These are phyloP conservation scores for Aleiodes testaceus DNA, from an alignment of 2,888 invertebrate genomes.

Conservation along the genomic window DNA sequence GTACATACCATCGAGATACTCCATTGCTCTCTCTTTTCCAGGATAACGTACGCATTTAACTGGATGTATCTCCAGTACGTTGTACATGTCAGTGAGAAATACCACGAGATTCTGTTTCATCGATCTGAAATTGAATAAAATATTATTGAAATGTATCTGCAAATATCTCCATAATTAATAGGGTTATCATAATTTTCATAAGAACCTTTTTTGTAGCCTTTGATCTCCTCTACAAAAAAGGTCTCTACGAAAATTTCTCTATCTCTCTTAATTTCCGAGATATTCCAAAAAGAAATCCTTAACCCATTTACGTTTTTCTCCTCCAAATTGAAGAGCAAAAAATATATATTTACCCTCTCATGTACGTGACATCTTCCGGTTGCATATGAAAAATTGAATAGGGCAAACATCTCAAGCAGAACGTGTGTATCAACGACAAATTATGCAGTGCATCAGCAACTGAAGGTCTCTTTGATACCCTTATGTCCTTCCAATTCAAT, in stretches of 20 bases:
- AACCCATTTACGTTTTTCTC: background rate
- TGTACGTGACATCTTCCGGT: slow-evolving; percentile 96
- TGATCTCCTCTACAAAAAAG: too few relatives aligned
- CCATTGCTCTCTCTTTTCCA: slow-evolving; percentile 78
- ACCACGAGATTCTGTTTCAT: slow-evolving; percentile 94
- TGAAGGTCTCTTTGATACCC: slow-evolving; percentile 79
- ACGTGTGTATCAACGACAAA: slow-evolving; percentile 89
- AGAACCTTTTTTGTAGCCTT: too few relatives aligned
- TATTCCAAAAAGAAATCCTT: background rate
- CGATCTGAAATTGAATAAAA: slow-evolving; percentile 77
- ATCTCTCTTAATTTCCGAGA: too few relatives aligned
- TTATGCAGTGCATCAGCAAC: slow-evolving; percentile 94
- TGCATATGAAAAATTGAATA: slow-evolving; percentile 93
- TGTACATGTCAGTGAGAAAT: slow-evolving; percentile 94
- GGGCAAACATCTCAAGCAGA: slow-evolving; percentile 89
- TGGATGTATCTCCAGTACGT: slow-evolving; percentile 93
- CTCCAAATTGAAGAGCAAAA: background rate
- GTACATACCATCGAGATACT: slow-evolving; percentile 73
- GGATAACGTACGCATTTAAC: slow-evolving; percentile 90
- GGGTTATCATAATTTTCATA: too few relatives aligned
- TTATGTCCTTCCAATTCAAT: slow-evolving; percentile 82
- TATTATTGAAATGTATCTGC: background rate
- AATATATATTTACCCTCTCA: slow-evolving; percentile 82
- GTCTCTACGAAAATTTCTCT: too few relatives aligned
- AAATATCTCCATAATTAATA: background rate